Percentiles rank a stretch among this genome's conserved stretches.
Evolutionary conservation across 2,888 invertebrate genomes (phyloP).

Genomic region (Scaeva pyrastri): DNA sequence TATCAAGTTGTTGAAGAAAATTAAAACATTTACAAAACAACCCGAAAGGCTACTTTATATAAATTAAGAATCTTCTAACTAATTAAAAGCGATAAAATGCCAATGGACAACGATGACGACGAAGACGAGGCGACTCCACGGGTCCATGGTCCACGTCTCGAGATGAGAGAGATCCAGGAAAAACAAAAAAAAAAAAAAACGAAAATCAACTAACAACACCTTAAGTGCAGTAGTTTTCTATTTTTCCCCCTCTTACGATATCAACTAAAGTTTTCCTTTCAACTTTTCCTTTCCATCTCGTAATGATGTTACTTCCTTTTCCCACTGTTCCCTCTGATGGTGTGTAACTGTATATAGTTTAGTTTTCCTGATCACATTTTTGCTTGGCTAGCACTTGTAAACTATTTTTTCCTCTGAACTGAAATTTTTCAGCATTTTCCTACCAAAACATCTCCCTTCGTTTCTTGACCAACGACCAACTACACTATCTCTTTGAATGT

Average conservation of each 20-base stretch:
- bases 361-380: neutral
- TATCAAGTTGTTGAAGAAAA: no score
- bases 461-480: neutral
- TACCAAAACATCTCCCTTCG: no score
- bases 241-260: conserved; percentile 32
- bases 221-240: conserved; percentile 38
- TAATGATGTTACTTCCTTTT: conserved; percentile 37
- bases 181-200: neutral
- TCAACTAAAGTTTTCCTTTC: conserved; percentile 51
- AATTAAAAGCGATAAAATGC: neutral
- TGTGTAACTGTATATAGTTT: neutral
- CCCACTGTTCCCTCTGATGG: neutral
- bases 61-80: no score
- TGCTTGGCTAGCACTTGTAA: neutral
- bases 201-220: neutral
- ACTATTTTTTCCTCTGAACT: neutral
- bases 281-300: conserved; percentile 30
- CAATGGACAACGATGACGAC: neutral
- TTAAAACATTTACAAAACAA: no score
- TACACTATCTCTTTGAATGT: neutral
- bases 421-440: neutral
- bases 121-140: no score
- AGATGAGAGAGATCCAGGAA: neutral
- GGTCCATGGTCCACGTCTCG: no score
- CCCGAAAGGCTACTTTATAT: no score